These are phyloP conservation scores for Pangasianodon gigas DNA, from an alignment of 2,113 vertebrate species.

Conservation along the genomic window DNA sequence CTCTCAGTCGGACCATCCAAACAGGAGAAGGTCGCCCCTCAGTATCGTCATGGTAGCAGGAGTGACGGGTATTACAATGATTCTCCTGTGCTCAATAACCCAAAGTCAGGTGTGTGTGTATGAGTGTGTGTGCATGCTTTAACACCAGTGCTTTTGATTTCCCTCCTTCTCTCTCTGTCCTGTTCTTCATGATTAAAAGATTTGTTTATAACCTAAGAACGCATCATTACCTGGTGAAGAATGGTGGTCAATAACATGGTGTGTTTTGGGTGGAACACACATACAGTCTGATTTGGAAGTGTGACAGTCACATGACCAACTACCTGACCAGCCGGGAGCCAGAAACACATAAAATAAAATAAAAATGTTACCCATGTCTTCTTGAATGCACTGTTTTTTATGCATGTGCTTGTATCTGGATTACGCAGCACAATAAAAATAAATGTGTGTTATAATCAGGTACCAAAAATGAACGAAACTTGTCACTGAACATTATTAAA, in stretches of 20 bases:
- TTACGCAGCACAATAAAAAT: background rate
- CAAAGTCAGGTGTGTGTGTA: slow-evolving; percentile 81
- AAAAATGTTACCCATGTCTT: too few relatives aligned
- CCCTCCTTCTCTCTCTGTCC: background rate
- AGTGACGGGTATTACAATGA: slow-evolving; percentile 79
- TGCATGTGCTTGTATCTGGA: background rate
- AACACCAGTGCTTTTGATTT: background rate
- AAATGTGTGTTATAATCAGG: background rate
- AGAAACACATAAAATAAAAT: background rate
- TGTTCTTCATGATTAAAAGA: background rate
- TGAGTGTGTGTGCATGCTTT: background rate
- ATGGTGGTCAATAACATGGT: background rate
- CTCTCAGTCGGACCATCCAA: slow-evolving; percentile 59
- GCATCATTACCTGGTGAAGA: background rate
- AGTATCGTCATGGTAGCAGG: slow-evolving; percentile 72
- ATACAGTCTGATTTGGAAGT: background rate
- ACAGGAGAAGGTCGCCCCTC: slow-evolving; percentile 76
- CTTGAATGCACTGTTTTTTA: background rate
- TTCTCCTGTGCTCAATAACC: slow-evolving; percentile 81
- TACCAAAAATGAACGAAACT: background rate
- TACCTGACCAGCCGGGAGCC: background rate
- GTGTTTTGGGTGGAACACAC: background rate
- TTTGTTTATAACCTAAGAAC: background rate
- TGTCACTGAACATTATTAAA: too few relatives aligned
- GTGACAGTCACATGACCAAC: background rate